phyloP scores from a whole-genome alignment of 2,797 vertebrate species.

The Anas capensis region DNA sequence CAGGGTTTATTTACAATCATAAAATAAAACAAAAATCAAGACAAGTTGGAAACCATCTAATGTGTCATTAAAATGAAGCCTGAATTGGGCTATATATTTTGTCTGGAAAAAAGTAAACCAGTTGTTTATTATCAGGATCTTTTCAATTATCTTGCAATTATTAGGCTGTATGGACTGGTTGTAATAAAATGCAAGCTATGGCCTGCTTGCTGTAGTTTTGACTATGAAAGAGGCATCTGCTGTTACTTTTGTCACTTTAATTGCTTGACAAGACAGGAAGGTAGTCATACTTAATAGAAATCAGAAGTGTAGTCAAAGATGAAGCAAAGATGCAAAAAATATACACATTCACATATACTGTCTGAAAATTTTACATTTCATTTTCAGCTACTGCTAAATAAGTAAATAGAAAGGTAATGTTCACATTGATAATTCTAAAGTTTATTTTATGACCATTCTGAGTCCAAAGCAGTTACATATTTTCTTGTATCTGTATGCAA shows the following conservation, averaged over 20 bases:
- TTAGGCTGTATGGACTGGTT: conserved; percentile 25
- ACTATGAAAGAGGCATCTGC: conserved; percentile 60
- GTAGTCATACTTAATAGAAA: conserved; percentile 59
- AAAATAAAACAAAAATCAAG: conserved; percentile 78
- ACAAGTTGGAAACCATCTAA: conserved; percentile 71
- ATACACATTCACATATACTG: neutral
- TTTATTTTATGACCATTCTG: neutral
- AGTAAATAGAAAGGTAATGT: neutral
- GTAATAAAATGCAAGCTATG: conserved; percentile 38
- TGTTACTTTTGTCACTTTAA: conserved; percentile 68
- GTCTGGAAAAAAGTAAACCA: conserved; percentile 51
- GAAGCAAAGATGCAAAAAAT: conserved; percentile 5
- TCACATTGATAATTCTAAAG: neutral
- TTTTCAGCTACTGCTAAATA: neutral
- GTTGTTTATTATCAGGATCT: conserved; percentile 56
- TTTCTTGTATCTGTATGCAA: neutral
- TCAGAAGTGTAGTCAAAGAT: conserved; percentile 44
- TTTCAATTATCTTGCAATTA: conserved; percentile 64
- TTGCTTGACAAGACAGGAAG: conserved; percentile 66
- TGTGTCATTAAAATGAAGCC: conserved; percentile 67
- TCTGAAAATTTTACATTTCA: neutral
- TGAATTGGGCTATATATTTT: conserved; percentile 69
- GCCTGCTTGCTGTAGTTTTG: conserved; percentile 24
- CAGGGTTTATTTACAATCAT: conserved; percentile 84
- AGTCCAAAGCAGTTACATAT: neutral